Percentiles rank a stretch among this genome's conserved stretches.
These are phyloP conservation scores for Phalacrocorax carbo DNA, from an alignment of 2,113 vertebrate genomes.

Conservation along the genomic window DNA sequence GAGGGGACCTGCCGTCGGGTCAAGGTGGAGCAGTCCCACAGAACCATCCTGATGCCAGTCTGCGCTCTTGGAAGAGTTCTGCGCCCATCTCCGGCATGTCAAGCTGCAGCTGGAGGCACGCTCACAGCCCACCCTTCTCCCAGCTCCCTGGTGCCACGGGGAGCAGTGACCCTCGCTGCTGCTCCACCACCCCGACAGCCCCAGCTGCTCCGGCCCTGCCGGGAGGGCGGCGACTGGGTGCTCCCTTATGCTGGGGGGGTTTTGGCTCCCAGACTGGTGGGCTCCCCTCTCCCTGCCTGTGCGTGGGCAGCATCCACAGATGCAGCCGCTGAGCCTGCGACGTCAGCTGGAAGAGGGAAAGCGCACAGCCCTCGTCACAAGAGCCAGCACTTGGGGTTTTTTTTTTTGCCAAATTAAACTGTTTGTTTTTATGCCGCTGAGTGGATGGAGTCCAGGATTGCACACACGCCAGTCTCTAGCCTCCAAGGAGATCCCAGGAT, in stretches of 20 bases:
- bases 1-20: not conserved
- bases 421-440: not conserved
- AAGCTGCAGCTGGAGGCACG: accelerated
- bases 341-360: not conserved
- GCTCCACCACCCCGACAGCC: not conserved
- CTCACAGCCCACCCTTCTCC: not conserved
- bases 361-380: accelerated
- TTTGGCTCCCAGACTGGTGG: not conserved
- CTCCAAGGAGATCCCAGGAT: not conserved
- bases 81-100: accelerated
- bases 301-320: accelerated
- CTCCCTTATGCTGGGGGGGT: not conserved
- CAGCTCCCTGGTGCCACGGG: accelerated
- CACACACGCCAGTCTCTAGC: not conserved
- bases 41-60: not conserved
- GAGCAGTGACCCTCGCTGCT: not conserved
- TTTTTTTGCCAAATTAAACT: not conserved
- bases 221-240: accelerated
- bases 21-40: accelerated
- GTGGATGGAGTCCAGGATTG: not conserved
- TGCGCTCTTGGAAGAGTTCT: not conserved
- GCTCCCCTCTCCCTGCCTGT: not conserved
- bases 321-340: not conserved
- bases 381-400: not conserved
- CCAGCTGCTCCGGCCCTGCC: accelerated